Base-by-base conservation (phyloP, 1,140 invertebrate genomes). In the Drosophila santomea region DNA sequence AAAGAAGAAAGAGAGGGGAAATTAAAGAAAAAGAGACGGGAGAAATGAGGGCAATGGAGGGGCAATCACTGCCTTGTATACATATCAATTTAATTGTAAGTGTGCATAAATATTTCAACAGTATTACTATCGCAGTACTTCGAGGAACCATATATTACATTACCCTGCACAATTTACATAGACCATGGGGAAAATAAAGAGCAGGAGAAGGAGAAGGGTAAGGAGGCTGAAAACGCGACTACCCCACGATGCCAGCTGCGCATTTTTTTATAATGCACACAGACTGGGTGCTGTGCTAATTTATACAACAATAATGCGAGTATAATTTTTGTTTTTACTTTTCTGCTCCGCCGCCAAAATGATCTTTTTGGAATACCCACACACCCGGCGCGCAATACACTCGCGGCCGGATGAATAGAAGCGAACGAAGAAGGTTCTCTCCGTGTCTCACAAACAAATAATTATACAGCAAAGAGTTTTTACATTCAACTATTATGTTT, bases 321-420 rank as follows among this genome's bases (percentile, higher is more conserved):
- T 64, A 71, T 75, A 57, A 68, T 79, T 78, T 77, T 79, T 85
- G 71, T 72, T 74, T 61, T 61, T 80, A 76, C 75, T 76, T 72
- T 47, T 56, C 59, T 67, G 54, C 48, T 63, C 63, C 62, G 68
- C 73, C 78, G 57, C 59, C 59, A 56, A 84, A 84, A 80, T 84
- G 61, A 85, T 80, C 81, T 78, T 78, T 75, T 74, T 88, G 69
- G 56, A 88, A 80, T 79, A 66, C 59, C 43, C 66, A 75, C 72
- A 63, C 64, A 44, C 15, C 44, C 43, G 43, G 36, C 67, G 45
- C 20, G 43, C 17, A 4, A 45, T 11, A 51, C 47, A 36, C 8
- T 10, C 15, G 25, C n/a, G 17, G 50, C 4, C 11, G 20, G 20
- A 15, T 39, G 7, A 57, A 32, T 57, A 48, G 14, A 1, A 41